These are phyloP conservation scores for Acrobasis repandana DNA, from an alignment of 2,888 invertebrate species.

Conservation along the genomic window DNA sequence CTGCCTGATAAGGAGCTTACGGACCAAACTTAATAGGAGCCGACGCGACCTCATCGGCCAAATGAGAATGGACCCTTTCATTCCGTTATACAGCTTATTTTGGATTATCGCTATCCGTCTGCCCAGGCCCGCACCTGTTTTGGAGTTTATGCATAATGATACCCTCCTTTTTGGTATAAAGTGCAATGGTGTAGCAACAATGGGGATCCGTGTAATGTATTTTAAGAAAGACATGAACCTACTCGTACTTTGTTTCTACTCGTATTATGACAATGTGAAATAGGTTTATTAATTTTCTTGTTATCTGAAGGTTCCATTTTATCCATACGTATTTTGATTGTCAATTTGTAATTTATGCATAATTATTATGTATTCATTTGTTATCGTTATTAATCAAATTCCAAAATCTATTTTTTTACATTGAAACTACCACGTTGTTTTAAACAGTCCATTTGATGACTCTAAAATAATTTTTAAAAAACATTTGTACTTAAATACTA, in stretches of 20 bases:
- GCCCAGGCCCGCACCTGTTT: slow-evolving; percentile 47
- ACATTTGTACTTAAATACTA: no score
- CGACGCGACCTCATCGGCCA: slow-evolving; percentile 47
- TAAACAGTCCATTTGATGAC: no score
- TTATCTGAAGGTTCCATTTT: background rate
- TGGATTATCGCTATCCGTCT: slow-evolving; percentile 41
- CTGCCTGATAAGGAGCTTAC: slow-evolving; percentile 78
- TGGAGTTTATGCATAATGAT: slow-evolving; percentile 55
- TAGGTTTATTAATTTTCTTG: background rate
- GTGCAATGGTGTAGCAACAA: slow-evolving; percentile 42
- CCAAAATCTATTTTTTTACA: no score
- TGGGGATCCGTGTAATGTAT: slow-evolving; percentile 42
- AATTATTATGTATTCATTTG: no score
- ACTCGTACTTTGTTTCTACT: background rate
- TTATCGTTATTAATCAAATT: no score
- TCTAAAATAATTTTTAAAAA: no score
- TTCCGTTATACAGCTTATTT: slow-evolving; percentile 53
- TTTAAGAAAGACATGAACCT: background rate
- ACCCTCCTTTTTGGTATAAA: slow-evolving; percentile 56
- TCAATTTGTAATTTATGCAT: no score
- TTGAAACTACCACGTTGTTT: no score
- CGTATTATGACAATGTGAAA: background rate
- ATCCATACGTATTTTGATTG: background rate
- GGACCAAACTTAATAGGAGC: slow-evolving; percentile 73
- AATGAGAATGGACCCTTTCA: slow-evolving; percentile 59